Conservation (phyloP, 2,888 invertebrate genomes). For the Luffia ferchaultella region DNA sequence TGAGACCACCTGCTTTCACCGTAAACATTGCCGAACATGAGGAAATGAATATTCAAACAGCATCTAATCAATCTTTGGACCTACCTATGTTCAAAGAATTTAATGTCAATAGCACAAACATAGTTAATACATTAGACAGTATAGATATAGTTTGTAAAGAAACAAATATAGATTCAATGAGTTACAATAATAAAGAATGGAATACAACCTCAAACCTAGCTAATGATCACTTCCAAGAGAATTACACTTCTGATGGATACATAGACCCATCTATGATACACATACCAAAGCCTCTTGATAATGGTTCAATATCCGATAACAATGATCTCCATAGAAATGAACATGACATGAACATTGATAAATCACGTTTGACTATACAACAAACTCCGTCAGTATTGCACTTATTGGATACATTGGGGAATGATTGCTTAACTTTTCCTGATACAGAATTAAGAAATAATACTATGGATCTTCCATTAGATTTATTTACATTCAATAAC, state of each 20-base stretch:
- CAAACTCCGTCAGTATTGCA: conserved; percentile 43
- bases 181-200: conserved; percentile 32
- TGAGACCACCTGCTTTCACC: not conserved
- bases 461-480: conserved; percentile 47
- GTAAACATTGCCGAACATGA: not conserved
- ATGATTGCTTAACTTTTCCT: conserved; percentile 41
- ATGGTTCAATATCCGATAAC: conserved; percentile 6
- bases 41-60: not conserved
- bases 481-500: conserved; percentile 50
- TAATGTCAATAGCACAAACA: not conserved
- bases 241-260: not conserved
- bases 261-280: conserved; percentile 1
- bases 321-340: conserved; percentile 11
- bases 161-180: conserved; percentile 5
- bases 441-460: conserved; percentile 50
- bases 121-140: not conserved
- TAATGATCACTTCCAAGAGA: conserved; percentile 29
- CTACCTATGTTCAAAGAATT: conserved; percentile 2
- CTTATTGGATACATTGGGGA: conserved; percentile 47
- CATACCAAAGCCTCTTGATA: conserved; percentile 4
- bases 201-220: conserved; percentile 24
- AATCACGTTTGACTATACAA: not conserved
- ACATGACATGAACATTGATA: conserved; percentile 15
- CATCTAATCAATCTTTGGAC: conserved; percentile 3
- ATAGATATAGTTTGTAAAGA: conserved; percentile 2